These are phyloP conservation scores for Limenitis camilla DNA, from an alignment of 2,888 invertebrate species.

Conservation along the genomic window DNA sequence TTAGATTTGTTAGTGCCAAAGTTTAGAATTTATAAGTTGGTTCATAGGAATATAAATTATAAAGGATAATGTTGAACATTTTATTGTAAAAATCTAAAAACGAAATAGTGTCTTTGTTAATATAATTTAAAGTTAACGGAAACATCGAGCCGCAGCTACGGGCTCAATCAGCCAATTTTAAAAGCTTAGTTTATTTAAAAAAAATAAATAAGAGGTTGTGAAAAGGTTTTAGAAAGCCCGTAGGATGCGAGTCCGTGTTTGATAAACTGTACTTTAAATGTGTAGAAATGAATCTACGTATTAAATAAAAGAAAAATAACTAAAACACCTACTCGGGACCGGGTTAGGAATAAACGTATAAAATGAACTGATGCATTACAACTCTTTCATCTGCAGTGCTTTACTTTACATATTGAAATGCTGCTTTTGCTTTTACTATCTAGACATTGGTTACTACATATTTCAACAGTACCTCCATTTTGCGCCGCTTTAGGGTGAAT, in stretches of 20 bases:
- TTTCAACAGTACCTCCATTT: neutral
- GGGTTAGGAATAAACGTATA: constrained; percentile 51
- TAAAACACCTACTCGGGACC: constrained; percentile 59
- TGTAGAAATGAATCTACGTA: constrained; percentile 51
- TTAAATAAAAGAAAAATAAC: constrained; percentile 40
- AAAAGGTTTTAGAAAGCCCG: constrained; percentile 52
- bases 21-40: constrained; percentile 66
- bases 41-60: constrained; percentile 61
- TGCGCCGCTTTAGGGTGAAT: neutral
- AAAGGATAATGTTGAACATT: constrained; percentile 46
- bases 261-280: constrained; percentile 54
- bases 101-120: constrained; percentile 70
- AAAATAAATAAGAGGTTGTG: constrained; percentile 63
- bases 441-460: neutral
- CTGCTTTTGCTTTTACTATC: constrained; percentile 4
- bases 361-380: constrained; percentile 40
- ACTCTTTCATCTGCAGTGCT: constrained; percentile 31
- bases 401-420: constrained; percentile 22
- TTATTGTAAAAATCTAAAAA: constrained; percentile 65
- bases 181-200: constrained; percentile 57
- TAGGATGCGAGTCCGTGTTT: constrained; percentile 50
- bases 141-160: constrained; percentile 46
- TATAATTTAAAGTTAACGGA: constrained; percentile 51
- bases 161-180: constrained; percentile 63
- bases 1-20: constrained; percentile 73